Base-by-base conservation (phyloP, 2,888 invertebrate species). In the Plagiodera versicolora region DNA sequence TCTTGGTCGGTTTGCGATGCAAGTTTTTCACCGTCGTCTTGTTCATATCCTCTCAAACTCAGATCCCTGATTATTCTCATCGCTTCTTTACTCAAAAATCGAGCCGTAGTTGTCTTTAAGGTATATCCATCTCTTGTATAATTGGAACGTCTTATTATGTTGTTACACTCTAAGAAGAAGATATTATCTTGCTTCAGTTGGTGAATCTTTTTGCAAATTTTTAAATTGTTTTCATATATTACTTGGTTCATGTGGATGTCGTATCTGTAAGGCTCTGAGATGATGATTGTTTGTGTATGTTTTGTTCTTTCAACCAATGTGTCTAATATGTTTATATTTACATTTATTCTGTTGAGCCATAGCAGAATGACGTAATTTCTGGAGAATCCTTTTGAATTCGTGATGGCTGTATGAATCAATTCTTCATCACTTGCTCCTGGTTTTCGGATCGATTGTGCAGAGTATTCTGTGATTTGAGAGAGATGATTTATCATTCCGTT, bases 401-500 rank as follows among this genome's bases (percentile, higher is more conserved):
- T 39, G 39, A 39, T 39, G 6, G 51, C 51, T 19, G 52, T 39
- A 52, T 52, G 14, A 52, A 52, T 20, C 1, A 52, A 20, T 39
- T 52, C 39, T 52, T 14, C 19, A 20, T 14, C 14, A 52, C 39
- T 39, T 20, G 52, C 52, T 14, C 52, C 52, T n/a, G 39, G 39
- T 52, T 52, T 52, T 16, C 39, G 35, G 39, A 52, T 52, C 9
- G 52, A 39, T 52, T 52, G 52, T 1, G 19, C 39, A 20, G 39
- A 18, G n/a, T 52, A 52, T 19, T n/a, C n/a, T 39, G 0, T 14
- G n/a, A 8, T 35, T 51, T 51, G 39, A 19, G 39, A 39, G 11
- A 39, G 52, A 14, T 52, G 9, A 52, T 52, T 39, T 8, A 39
- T 52, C 35, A 52, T 52, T 16, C 52, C 52, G 18, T 39, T 52